phyloP scores from a whole-genome alignment of 2,113 vertebrate genomes.

The Sphaerodactylus townsendi region DNA sequence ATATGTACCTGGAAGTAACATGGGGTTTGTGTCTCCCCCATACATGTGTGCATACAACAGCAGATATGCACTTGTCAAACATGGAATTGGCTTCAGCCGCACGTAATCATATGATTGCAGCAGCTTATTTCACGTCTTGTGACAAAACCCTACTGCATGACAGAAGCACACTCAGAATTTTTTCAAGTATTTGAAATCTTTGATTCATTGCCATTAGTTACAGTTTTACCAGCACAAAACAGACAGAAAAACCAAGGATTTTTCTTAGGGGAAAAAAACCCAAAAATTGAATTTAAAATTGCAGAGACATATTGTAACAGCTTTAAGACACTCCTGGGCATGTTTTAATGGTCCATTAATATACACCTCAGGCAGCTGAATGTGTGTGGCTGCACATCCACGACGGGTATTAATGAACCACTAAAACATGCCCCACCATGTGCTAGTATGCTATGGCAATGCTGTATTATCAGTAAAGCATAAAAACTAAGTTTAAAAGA shows the following conservation, averaged over 20 bases:
- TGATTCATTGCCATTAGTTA: not conserved
- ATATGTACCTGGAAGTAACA: too few relatives aligned
- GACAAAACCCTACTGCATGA: not conserved
- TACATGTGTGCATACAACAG: not conserved
- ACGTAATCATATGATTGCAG: not conserved
- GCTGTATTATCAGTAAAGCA: conserved; percentile 11
- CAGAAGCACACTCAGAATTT: not conserved
- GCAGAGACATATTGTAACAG: conserved; percentile 36
- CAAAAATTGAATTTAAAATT: conserved; percentile 58
- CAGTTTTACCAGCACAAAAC: not conserved
- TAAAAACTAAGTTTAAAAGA: conserved; percentile 34
- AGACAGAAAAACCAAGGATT: conserved; percentile 15
- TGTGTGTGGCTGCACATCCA: conserved; percentile 55
- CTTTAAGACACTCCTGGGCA: conserved; percentile 63
- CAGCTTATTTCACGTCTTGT: not conserved
- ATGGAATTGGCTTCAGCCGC: not conserved
- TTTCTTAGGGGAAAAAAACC: conserved; percentile 4
- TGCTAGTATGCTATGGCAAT: conserved; percentile 19
- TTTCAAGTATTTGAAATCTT: conserved; percentile 13
- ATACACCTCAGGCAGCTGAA: conserved; percentile 38
- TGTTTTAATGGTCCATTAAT: conserved; percentile 70
- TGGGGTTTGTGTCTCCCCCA: not conserved
- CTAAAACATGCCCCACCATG: conserved; percentile 51
- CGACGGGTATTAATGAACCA: conserved; percentile 43
- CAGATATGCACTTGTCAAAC: not conserved